These are phyloP conservation scores for Bubo bubo DNA, from an alignment of 2,113 vertebrate species.

Conservation along the genomic window DNA sequence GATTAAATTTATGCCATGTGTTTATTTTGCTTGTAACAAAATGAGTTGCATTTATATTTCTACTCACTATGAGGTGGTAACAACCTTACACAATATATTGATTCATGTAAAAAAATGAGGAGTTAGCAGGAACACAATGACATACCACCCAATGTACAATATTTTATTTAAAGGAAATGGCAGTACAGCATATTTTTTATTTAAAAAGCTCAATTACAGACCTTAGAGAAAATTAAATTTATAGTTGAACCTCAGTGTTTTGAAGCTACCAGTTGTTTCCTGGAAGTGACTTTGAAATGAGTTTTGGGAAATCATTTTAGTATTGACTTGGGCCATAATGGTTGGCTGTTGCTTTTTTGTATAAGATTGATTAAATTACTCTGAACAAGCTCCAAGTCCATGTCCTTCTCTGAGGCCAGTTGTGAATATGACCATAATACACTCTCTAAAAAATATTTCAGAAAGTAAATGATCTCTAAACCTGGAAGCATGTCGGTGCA, in stretches of 20 bases:
- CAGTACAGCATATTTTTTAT: background rate
- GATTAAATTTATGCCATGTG: conserved; percentile 25
- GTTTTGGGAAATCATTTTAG: conserved; percentile 69
- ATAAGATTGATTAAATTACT: conserved; percentile 62
- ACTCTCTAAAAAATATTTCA: conserved; percentile 39
- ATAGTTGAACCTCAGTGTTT: conserved; percentile 11
- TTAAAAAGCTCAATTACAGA: background rate
- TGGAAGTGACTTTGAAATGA: conserved; percentile 65
- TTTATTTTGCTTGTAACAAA: conserved; percentile 33
- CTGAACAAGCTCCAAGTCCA: conserved; percentile 41
- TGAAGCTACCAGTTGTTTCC: conserved; percentile 42
- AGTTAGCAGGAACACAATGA: background rate
- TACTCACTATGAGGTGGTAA: conserved; percentile 4
- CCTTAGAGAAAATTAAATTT: conserved; percentile 58
- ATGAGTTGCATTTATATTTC: background rate
- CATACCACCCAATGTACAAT: background rate
- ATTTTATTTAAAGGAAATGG: conserved; percentile 23
- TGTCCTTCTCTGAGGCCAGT: conserved; percentile 48
- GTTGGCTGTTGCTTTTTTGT: conserved; percentile 47
- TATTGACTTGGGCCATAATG: conserved; percentile 58
- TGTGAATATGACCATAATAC: conserved; percentile 27
- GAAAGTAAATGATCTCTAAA: conserved; percentile 42
- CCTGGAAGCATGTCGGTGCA: background rate
- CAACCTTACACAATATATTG: background rate
- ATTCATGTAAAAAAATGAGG: background rate